These are phyloP conservation scores for Pammene fasciana DNA, from an alignment of 2,888 invertebrate genomes.

Conservation along the genomic window DNA sequence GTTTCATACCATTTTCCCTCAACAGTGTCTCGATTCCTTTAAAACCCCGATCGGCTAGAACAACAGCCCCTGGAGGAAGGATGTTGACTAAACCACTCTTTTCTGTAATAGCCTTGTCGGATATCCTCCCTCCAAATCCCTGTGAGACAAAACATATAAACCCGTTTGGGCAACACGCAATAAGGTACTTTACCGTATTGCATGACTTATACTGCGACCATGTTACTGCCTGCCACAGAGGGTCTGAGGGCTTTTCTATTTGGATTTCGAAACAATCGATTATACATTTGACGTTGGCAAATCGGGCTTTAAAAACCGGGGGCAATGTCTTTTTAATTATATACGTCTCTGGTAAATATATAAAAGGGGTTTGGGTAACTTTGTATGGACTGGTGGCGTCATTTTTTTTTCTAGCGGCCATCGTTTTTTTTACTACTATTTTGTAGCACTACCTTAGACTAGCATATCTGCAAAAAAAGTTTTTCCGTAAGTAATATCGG, in stretches of 20 bases:
- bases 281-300: background rate
- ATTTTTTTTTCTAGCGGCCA: too few species aligned
- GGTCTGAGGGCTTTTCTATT: background rate
- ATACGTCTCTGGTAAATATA: background rate
- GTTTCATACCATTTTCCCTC: background rate
- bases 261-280: background rate
- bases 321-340: background rate
- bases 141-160: background rate
- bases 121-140: background rate
- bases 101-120: slow-evolving; percentile 1
- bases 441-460: too few species aligned
- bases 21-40: background rate
- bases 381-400: too few species aligned
- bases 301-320: background rate
- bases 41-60: slow-evolving; percentile 3
- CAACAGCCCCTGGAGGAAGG: slow-evolving; percentile 7
- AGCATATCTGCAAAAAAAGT: too few species aligned
- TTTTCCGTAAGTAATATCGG: too few species aligned
- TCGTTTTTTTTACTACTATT: too few species aligned
- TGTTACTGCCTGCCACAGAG: background rate
- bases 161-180: background rate
- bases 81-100: background rate
- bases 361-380: too few species aligned
- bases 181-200: background rate
- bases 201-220: background rate